A percentile compares a stretch with the other conserved stretches of the same genome.
Evolutionary conservation across 1,140 invertebrate species (phyloP).

Genomic region (Plectus sambesii): DNA sequence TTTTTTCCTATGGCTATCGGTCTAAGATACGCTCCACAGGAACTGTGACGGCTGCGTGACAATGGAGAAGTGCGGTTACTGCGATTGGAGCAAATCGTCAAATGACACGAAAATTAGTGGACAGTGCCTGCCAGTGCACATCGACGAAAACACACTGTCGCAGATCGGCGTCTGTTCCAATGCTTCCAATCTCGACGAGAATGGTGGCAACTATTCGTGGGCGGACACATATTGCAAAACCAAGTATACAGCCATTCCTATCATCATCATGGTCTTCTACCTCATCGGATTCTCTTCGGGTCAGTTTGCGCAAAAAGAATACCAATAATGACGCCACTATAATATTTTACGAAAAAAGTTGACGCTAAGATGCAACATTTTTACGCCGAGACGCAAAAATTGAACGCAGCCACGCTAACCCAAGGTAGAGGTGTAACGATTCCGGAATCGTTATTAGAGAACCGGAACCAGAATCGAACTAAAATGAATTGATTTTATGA

Average conservation of each 20-base stretch:
- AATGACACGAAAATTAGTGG: constrained; percentile 10
- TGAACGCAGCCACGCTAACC: no score
- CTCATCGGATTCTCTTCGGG: constrained; percentile 32
- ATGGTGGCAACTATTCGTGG: constrained; percentile 23
- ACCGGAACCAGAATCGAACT: no score
- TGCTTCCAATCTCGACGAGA: neutral
- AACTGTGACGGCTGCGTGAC: constrained; percentile 37
- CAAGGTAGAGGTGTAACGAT: no score
- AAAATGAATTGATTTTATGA: no score
- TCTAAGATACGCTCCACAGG: no score
- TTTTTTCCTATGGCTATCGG: no score
- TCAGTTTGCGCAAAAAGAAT: no score
- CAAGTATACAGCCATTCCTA: constrained; percentile 30
- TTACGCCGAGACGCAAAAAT: no score
- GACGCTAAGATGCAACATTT: no score
- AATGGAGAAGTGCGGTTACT: constrained; percentile 33
- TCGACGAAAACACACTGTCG: constrained; percentile 1
- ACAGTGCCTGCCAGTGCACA: constrained; percentile 25
- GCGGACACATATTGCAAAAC: constrained; percentile 31
- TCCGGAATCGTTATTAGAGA: no score
- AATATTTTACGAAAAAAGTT: no score
- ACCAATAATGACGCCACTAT: no score
- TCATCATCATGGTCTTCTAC: constrained; percentile 40
- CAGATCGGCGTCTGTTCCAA: constrained; percentile 10
- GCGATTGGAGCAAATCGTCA: constrained; percentile 6